These are phyloP conservation scores for Phrynocephalus versicolor DNA, from an alignment of 2,113 vertebrate genomes.

Conservation along the genomic window DNA sequence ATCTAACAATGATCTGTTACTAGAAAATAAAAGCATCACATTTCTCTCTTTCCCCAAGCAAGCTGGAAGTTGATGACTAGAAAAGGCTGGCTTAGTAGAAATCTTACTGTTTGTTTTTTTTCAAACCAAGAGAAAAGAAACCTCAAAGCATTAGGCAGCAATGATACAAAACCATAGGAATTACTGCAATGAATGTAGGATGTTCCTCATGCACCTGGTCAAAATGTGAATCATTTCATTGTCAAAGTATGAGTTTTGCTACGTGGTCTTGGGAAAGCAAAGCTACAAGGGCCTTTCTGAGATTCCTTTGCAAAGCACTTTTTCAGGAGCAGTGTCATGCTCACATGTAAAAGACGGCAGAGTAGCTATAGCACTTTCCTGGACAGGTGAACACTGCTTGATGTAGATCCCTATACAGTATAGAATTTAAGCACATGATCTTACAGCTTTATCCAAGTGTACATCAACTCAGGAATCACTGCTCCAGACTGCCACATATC, in stretches of 20 bases:
- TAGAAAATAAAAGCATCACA: constrained; percentile 35
- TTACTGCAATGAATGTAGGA: constrained; percentile 48
- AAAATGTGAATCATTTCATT: constrained; percentile 48
- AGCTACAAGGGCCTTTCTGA: background rate
- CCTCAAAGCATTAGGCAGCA: constrained; percentile 56
- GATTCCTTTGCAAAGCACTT: background rate
- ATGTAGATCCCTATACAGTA: too few species aligned
- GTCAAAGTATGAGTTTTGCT: constrained; percentile 15
- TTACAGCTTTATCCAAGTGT: background rate
- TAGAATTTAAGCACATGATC: background rate
- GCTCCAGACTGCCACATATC: background rate
- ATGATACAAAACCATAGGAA: constrained; percentile 44
- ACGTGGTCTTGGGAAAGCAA: background rate
- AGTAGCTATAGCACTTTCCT: background rate
- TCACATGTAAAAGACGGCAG: background rate
- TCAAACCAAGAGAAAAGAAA: constrained; percentile 50
- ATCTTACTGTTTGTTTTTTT: constrained; percentile 49
- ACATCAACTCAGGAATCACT: background rate
- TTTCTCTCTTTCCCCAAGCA: background rate
- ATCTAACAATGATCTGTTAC: constrained; percentile 44
- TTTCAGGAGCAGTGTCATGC: background rate
- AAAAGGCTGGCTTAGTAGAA: constrained; percentile 38
- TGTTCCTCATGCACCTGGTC: constrained; percentile 22
- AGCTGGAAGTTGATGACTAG: background rate
- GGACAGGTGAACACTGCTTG: background rate